Evolutionary conservation across 2,797 vertebrate species (phyloP).

Genomic region (Rhynchonycteris naso): DNA sequence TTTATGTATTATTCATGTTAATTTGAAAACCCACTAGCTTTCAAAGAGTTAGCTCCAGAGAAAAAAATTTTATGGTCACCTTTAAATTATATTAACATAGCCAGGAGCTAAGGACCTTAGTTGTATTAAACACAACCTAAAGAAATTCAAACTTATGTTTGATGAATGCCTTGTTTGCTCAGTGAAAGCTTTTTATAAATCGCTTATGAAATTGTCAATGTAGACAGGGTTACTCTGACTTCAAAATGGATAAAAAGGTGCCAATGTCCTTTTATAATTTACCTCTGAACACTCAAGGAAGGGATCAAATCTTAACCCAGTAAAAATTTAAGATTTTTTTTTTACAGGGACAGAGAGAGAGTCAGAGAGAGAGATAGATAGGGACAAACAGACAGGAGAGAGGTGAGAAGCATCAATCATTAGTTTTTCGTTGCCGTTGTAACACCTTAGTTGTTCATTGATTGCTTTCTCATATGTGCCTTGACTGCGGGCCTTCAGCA

Average conservation of each 20-base stretch:
- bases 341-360: too few species aligned
- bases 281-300: constrained; percentile 30
- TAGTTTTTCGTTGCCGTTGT: too few species aligned
- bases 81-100: constrained; percentile 77
- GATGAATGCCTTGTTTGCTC: constrained; percentile 66
- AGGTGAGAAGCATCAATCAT: too few species aligned
- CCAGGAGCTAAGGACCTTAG: constrained; percentile 67
- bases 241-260: constrained; percentile 37
- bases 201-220: constrained; percentile 56
- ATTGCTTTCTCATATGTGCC: too few species aligned
- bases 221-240: constrained; percentile 9
- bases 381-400: too few species aligned
- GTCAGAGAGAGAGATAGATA: too few species aligned
- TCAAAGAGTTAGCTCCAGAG: constrained; percentile 70
- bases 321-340: constrained; percentile 36
- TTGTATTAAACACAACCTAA: constrained; percentile 71
- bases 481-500: too few species aligned
- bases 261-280: constrained; percentile 16
- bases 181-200: constrained; percentile 69
- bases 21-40: constrained; percentile 73
- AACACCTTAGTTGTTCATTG: too few species aligned
- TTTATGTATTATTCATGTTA: constrained; percentile 77
- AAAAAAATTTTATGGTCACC: constrained; percentile 70
- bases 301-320: neutral
- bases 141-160: constrained; percentile 65